Evolutionary conservation across 2,797 vertebrate genomes (phyloP).

Genomic region (Anguilla marmorata): DNA sequence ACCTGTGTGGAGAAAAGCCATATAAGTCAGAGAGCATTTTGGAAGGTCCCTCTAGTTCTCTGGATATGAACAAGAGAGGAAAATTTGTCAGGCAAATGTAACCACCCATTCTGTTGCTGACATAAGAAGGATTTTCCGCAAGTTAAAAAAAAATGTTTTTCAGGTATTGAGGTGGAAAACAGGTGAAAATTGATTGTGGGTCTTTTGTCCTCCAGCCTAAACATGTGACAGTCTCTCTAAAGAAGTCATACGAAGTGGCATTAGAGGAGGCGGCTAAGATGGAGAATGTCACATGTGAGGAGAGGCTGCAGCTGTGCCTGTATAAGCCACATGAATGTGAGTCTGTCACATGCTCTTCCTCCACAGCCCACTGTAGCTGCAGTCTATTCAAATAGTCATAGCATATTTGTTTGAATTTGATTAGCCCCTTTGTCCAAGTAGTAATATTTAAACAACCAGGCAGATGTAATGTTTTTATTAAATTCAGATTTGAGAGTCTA

Average conservation of each 20-base stretch:
- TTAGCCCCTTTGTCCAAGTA: not conserved
- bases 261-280: conserved; percentile 41
- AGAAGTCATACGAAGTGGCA: conserved; percentile 30
- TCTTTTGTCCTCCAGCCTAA: conserved; percentile 9
- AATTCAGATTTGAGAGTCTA: conserved; percentile 24
- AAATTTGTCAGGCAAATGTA: not conserved
- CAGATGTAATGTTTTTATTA: conserved; percentile 21
- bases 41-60: not conserved
- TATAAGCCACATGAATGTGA: conserved; percentile 51
- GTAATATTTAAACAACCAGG: conserved; percentile 27
- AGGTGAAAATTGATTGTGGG: not conserved
- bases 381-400: not conserved
- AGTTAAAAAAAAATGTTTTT: not conserved
- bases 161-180: not conserved
- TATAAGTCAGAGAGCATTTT: not conserved
- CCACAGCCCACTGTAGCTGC: not conserved
- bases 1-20: not conserved
- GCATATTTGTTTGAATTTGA: conserved; percentile 12
- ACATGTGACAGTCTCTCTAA: conserved; percentile 10
- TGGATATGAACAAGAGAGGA: not conserved
- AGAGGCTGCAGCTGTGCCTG: conserved; percentile 42
- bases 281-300: conserved; percentile 38
- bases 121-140: not conserved
- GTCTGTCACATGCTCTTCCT: conserved; percentile 23
- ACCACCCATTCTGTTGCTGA: not conserved